Base-by-base conservation (phyloP, 2,888 invertebrate genomes). In the Aphodius granarius region DNA sequence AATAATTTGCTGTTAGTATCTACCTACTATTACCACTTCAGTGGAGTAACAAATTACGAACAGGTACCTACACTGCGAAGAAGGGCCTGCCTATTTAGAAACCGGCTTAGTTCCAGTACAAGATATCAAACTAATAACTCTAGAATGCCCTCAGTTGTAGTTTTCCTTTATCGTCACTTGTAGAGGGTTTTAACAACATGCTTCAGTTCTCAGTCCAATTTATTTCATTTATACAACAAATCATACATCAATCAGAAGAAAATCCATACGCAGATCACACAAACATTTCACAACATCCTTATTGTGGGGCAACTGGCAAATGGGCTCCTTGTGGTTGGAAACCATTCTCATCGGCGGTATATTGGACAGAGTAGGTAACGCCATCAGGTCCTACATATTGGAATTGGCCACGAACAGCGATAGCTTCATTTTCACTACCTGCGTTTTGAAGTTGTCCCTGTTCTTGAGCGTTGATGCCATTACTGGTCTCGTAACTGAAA, bases 321-420 rank as follows among this genome's bases (percentile, higher is more conserved):
- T 89, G 88, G 5, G 86, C 88, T 62, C 89, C 89, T 82, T 86
- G 82, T 5, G 89, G 89, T 83, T 89, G 89, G 88, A 89, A 91
- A 72, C 91, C 91, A 79, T 91, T 91, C 78, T 91, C 91, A 79
- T 91, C 91, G 76, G 91, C 91, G 17, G 89, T 87, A 84, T 89
- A 91, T 66, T 88, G 90, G 75, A 93, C 91, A 3, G 90, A 89
- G 82, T 92, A 92, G 68, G 90, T 88, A 78, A 89, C 89, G 1
- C 92, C 92, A 81, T 92, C 91, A 13, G 90, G 89, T 4, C 89
- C 91, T 9, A 88, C 85, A 88, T 91, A 93, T 0, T 90, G 89
- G 83, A 91, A 90, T 17, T 90, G 89, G 65, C 93, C 93, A 63
- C 88, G 89, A 15, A 93, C 89, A 13, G 89, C 88, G 21, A 92